phyloP scores from a whole-genome alignment of 2,888 invertebrate species.

The Zelleria hepariella region DNA sequence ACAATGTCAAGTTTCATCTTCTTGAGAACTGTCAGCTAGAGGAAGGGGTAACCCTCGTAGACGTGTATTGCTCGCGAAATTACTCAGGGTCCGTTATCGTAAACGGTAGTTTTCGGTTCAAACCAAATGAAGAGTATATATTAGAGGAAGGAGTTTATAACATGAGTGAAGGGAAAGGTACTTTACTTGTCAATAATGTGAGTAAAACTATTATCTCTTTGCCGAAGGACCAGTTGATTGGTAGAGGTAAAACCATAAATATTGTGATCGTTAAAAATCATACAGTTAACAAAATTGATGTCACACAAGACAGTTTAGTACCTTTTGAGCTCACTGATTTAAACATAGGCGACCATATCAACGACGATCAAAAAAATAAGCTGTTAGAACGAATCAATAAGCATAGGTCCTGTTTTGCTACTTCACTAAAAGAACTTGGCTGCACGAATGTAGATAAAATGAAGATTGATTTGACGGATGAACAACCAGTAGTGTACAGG shows the following conservation, averaged over 20 bases:
- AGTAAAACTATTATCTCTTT: background rate
- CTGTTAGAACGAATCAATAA: background rate
- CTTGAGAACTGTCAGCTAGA: background rate
- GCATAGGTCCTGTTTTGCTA: slow-evolving; percentile 3
- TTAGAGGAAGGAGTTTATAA: background rate
- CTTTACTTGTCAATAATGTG: background rate
- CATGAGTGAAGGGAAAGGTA: background rate
- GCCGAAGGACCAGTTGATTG: background rate
- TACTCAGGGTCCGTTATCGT: background rate
- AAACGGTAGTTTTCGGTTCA: background rate
- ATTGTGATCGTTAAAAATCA: background rate
- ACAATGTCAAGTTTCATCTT: background rate
- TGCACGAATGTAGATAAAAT: background rate
- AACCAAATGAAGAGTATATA: background rate
- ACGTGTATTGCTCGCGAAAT: background rate
- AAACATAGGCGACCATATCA: background rate
- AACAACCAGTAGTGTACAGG: slow-evolving; percentile 7
- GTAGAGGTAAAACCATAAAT: background rate
- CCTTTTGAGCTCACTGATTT: background rate
- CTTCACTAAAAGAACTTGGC: background rate
- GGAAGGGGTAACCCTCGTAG: background rate
- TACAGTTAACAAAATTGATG: background rate
- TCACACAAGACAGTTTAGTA: background rate
- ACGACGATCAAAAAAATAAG: background rate
- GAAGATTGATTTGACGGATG: slow-evolving; percentile 7